Evolutionary conservation across 2,797 vertebrate genomes (phyloP).

Genomic region (Holocentrus rufus): DNA sequence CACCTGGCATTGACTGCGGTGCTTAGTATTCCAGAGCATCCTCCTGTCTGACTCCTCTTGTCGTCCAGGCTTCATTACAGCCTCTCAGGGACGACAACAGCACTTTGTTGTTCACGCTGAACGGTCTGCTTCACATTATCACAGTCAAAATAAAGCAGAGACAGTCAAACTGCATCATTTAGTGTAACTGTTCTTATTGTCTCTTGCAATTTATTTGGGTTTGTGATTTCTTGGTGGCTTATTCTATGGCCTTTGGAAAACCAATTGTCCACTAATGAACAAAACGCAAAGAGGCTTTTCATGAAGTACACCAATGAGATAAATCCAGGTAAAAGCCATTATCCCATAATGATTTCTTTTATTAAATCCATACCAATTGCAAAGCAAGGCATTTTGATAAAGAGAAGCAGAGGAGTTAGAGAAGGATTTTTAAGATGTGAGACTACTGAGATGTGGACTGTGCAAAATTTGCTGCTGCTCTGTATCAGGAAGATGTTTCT

Average conservation of each 20-base stretch:
- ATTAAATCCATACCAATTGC: slow-evolving; percentile 13
- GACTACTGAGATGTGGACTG: too few species aligned
- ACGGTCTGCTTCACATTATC: slow-evolving; percentile 20
- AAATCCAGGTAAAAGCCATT: slow-evolving; percentile 34
- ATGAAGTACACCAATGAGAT: slow-evolving; percentile 18
- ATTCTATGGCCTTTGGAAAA: slow-evolving; percentile 11
- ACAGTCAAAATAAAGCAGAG: slow-evolving; percentile 18
- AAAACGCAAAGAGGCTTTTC: neutral
- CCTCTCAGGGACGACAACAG: slow-evolving; percentile 35
- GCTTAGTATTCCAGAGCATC: slow-evolving; percentile 50
- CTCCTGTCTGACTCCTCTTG: slow-evolving; percentile 22
- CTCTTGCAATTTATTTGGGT: slow-evolving; percentile 8
- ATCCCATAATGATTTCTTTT: slow-evolving; percentile 1
- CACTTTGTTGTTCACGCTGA: slow-evolving; percentile 25
- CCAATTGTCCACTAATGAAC: neutral
- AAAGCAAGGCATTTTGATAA: neutral
- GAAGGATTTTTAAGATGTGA: neutral
- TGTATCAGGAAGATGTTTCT: too few species aligned
- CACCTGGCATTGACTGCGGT: slow-evolving; percentile 25
- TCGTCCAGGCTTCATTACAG: slow-evolving; percentile 27
- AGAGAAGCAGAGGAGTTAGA: neutral
- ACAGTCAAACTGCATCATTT: slow-evolving; percentile 21
- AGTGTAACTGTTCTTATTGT: slow-evolving; percentile 5
- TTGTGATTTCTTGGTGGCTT: slow-evolving; percentile 10
- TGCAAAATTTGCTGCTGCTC: neutral